Conservation (phyloP, 1,140 invertebrate genomes). For the Helicoverpa armigera region DNA sequence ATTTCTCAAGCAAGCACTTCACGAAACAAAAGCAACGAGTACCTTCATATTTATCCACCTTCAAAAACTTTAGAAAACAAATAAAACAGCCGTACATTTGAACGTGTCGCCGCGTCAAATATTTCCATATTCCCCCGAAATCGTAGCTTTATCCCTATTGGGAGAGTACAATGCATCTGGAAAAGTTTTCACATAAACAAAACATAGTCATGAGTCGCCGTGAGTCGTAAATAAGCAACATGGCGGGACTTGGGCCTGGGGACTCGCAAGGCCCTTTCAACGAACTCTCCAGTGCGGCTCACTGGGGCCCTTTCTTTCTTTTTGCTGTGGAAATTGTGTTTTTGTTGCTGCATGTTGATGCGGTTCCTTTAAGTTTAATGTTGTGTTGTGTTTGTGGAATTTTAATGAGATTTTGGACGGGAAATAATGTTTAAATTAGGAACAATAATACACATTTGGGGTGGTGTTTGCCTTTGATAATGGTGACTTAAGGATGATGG, state of each 20-base stretch:
- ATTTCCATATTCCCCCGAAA: conserved; percentile 7
- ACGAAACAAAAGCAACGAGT: conserved; percentile 5
- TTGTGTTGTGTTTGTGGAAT: not conserved
- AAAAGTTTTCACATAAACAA: conserved; percentile 38
- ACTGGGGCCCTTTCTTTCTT: conserved; percentile 21
- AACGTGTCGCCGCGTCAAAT: conserved; percentile 5
- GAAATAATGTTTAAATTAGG: too few species aligned
- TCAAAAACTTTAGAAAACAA: not conserved
- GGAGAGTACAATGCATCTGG: conserved; percentile 18
- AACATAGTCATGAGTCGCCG: conserved; percentile 28
- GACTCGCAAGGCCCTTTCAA: conserved; percentile 28
- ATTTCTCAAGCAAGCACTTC: too few species aligned
- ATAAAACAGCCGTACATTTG: not conserved
- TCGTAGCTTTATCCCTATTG: not conserved
- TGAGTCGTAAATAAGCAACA: conserved; percentile 19
- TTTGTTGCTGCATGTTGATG: conserved; percentile 21
- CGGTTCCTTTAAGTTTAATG: not conserved
- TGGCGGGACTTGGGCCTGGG: conserved; percentile 7
- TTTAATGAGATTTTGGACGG: not conserved
- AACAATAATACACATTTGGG: too few species aligned
- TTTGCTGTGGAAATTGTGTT: conserved; percentile 36
- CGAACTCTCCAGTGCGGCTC: conserved; percentile 14
- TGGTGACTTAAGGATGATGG: too few species aligned
- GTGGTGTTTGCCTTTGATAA: too few species aligned
- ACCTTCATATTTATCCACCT: not conserved